phyloP scores from a whole-genome alignment of 2,888 invertebrate species.

The Meganola albula region DNA sequence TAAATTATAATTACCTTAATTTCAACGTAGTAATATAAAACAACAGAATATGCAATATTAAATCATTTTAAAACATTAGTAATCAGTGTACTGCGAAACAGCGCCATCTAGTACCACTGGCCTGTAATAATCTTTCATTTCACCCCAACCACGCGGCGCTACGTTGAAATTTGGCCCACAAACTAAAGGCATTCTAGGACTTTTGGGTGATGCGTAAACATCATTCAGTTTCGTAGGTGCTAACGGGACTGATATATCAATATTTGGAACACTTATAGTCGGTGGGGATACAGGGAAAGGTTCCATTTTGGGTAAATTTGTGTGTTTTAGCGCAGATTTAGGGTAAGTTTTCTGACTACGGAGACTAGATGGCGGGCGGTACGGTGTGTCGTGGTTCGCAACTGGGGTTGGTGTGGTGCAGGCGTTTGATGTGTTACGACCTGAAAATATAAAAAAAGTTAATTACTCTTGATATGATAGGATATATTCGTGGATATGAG shows the following conservation, averaged over 20 bases:
- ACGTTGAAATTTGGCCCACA: slow-evolving; percentile 86
- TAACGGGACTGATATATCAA: slow-evolving; percentile 57
- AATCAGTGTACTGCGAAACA: slow-evolving; percentile 59
- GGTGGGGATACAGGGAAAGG: slow-evolving; percentile 67
- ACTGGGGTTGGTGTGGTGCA: slow-evolving; percentile 65
- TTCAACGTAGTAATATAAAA: slow-evolving; percentile 17
- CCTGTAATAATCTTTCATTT: slow-evolving; percentile 82
- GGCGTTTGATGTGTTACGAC: slow-evolving; percentile 69
- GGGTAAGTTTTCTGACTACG: slow-evolving; percentile 70
- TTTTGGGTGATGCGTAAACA: slow-evolving; percentile 65
- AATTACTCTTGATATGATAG: background rate
- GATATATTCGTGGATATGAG: no score
- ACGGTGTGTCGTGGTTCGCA: slow-evolving; percentile 69
- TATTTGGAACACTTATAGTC: slow-evolving; percentile 46
- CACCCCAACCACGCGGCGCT: slow-evolving; percentile 89
- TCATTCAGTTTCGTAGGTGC: slow-evolving; percentile 70
- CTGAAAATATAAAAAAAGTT: slow-evolving; percentile 39
- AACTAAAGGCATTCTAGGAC: slow-evolving; percentile 57
- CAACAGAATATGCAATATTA: slow-evolving; percentile 4
- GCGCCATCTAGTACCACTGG: slow-evolving; percentile 84
- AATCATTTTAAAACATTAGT: slow-evolving; percentile 64
- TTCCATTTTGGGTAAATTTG: slow-evolving; percentile 63
- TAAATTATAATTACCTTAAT: slow-evolving; percentile 12
- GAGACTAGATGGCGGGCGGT: slow-evolving; percentile 69
- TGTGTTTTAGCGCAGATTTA: slow-evolving; percentile 62